Conservation (phyloP, 2,797 vertebrate species). For the Ceryle rudis region DNA sequence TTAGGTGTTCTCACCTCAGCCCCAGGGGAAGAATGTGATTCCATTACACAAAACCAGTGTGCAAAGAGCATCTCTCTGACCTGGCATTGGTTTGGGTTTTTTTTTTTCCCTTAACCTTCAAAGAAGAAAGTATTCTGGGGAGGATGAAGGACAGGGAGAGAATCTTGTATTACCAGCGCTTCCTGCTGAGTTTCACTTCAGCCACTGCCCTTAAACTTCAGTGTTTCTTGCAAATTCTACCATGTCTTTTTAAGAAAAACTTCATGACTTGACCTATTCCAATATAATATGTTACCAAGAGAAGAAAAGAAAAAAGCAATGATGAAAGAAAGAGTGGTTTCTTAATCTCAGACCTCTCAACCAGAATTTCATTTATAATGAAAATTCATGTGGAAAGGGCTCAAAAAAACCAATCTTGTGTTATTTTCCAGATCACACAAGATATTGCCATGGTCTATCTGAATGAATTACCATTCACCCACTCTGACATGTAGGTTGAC, state of each 20-base stretch:
- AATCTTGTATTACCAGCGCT: background rate
- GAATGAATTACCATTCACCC: too few species aligned
- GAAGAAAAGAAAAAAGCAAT: background rate
- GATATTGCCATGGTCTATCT: background rate
- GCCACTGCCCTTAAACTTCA: background rate
- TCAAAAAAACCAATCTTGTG: background rate
- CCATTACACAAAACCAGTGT: background rate
- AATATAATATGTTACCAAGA: background rate
- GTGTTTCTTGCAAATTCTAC: slow-evolving; percentile 4
- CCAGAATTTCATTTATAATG: background rate
- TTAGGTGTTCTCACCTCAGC: background rate
- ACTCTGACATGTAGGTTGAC: background rate
- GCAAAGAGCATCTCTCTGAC: background rate
- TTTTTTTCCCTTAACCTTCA: background rate
- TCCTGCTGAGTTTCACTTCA: slow-evolving; percentile 29
- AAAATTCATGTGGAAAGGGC: background rate
- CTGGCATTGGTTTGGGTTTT: background rate
- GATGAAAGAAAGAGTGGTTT: background rate
- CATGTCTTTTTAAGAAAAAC: background rate
- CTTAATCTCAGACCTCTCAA: background rate
- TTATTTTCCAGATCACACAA: background rate
- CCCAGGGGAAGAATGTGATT: background rate
- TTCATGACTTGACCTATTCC: background rate
- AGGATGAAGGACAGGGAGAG: background rate
- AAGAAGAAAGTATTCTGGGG: background rate